A percentile compares a stretch with the other conserved stretches of the same genome.
Conservation (phyloP, 2,888 invertebrate species). For the Pimpla rufipes region DNA sequence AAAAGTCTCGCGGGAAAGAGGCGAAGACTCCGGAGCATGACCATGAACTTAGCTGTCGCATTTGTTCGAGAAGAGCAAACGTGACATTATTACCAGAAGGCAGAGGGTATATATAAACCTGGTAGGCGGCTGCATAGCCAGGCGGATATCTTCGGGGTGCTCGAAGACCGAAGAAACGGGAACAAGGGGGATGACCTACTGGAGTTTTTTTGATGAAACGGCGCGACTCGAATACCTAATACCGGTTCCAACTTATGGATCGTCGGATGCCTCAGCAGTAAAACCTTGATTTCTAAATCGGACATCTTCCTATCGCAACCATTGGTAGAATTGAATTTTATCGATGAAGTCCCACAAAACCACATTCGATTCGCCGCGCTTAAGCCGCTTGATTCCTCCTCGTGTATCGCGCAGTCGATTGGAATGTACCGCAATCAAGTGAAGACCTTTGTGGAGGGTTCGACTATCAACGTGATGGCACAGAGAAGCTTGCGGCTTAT, state of each 20-base stretch:
- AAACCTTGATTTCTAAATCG: neutral
- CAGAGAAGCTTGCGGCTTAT: constrained; percentile 18
- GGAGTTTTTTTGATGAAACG: neutral
- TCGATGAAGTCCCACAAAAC: neutral
- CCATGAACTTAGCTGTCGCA: neutral
- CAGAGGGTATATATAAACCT: neutral
- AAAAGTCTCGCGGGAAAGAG: neutral
- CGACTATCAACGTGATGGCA: constrained; percentile 29
- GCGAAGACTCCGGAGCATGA: neutral
- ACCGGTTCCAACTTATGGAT: too few species aligned
- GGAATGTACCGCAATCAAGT: constrained; percentile 51
- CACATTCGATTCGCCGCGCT: constrained; percentile 1
- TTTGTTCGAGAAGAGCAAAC: neutral
- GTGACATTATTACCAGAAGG: neutral
- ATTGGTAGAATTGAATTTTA: neutral
- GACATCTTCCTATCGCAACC: neutral
- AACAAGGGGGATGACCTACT: neutral
- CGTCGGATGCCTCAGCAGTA: too few species aligned
- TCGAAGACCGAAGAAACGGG: neutral
- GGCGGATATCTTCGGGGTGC: neutral
- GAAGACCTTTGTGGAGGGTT: constrained; percentile 37
- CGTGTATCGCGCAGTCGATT: constrained; percentile 36
- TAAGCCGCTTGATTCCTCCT: constrained; percentile 13
- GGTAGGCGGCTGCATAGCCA: neutral
- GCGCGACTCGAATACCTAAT: neutral